phyloP scores from a whole-genome alignment of 2,797 vertebrate species.

The Malurus leucopterus region DNA sequence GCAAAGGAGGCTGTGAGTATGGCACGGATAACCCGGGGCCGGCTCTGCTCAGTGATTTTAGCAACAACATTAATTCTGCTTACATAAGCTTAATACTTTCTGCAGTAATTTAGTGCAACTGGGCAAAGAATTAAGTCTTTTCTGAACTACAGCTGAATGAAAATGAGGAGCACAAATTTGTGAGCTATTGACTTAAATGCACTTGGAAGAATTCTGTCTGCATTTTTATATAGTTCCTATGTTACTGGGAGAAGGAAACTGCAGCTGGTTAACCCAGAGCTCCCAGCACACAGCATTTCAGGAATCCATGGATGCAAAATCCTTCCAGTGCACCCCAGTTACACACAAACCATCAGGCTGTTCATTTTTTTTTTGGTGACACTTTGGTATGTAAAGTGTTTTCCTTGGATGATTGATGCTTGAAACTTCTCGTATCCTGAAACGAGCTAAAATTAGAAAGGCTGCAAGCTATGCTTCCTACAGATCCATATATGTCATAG shows the following conservation, averaged over 20 bases:
- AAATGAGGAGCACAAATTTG: not conserved
- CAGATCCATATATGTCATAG: not conserved
- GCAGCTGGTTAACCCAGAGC: not conserved
- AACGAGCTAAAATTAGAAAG: slow-evolving; percentile 4
- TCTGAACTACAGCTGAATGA: not conserved
- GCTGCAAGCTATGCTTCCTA: not conserved
- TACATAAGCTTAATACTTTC: slow-evolving; percentile 9
- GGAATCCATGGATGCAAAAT: not conserved
- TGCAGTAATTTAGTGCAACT: not conserved
- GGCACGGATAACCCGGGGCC: not conserved
- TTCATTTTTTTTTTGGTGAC: not conserved
- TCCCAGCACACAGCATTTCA: fast-evolving
- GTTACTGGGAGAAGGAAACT: not conserved
- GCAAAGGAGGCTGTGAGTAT: slow-evolving; percentile 14
- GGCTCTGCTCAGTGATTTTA: not conserved
- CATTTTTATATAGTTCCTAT: not conserved
- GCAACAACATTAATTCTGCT: not conserved
- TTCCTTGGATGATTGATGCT: not conserved
- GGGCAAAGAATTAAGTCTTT: not conserved
- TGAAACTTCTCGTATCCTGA: not conserved
- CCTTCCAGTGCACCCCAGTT: not conserved
- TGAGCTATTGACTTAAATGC: not conserved
- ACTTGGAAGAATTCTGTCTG: not conserved
- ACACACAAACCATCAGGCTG: not conserved
- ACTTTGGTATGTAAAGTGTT: not conserved